Conservation (phyloP, 2,888 invertebrate species). For the Brenthis ino region DNA sequence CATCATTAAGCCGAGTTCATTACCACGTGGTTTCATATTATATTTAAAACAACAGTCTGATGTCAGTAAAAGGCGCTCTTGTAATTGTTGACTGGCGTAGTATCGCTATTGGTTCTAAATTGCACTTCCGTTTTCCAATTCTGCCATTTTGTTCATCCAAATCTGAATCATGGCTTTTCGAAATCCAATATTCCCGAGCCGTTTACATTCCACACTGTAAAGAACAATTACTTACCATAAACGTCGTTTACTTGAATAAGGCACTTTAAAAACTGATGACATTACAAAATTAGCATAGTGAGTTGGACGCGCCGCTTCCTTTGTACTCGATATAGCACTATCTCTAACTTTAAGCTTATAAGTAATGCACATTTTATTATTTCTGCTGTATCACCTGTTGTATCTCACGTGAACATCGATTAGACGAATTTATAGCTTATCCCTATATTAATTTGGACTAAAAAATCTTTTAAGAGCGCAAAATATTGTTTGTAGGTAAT, state of each 20-base stretch:
- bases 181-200: not conserved
- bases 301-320: slow-evolving; percentile 27
- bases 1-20: slow-evolving; percentile 34
- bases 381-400: slow-evolving; percentile 34
- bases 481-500: slow-evolving; percentile 33
- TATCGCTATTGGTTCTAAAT: not conserved
- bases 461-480: slow-evolving; percentile 17
- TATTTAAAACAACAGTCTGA: slow-evolving; percentile 18
- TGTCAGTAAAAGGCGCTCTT: not conserved
- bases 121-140: not conserved
- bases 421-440: slow-evolving; percentile 30
- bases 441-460: slow-evolving; percentile 15
- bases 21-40: slow-evolving; percentile 30
- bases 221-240: slow-evolving; percentile 6
- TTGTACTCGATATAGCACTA: slow-evolving; percentile 30
- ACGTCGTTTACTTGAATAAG: slow-evolving; percentile 17
- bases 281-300: slow-evolving; percentile 26
- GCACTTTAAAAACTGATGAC: slow-evolving; percentile 20
- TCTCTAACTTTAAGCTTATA: slow-evolving; percentile 30
- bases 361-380: slow-evolving; percentile 36
- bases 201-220: not conserved
- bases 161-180: not conserved
- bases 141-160: not conserved
- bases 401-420: slow-evolving; percentile 4
- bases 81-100: not conserved